Percentiles rank a stretch among this genome's conserved stretches.
Conservation (phyloP, 2,888 invertebrate genomes). For the Serrognathus titanus region DNA sequence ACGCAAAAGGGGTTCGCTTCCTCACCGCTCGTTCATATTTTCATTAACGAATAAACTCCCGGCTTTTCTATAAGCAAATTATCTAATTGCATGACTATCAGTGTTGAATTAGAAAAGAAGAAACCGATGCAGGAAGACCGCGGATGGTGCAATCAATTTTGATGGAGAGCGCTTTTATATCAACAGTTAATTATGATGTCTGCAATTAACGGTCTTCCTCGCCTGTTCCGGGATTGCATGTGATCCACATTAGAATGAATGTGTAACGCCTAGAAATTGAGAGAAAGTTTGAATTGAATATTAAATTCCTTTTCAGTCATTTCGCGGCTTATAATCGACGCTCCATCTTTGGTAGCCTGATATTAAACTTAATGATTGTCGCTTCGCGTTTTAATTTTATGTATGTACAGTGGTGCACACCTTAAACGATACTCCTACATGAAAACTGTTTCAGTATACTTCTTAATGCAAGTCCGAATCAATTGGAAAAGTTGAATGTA, state of each 20-base stretch:
- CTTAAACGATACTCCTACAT: too few relatives aligned
- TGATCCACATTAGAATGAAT: conserved; percentile 2
- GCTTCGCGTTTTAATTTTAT: too few relatives aligned
- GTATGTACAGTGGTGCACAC: too few relatives aligned
- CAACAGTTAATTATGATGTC: not conserved
- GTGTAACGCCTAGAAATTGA: not conserved
- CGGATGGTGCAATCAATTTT: not conserved
- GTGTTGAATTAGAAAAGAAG: too few relatives aligned
- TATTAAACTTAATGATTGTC: not conserved
- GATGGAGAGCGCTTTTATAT: not conserved
- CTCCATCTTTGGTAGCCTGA: not conserved
- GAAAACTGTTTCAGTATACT: too few relatives aligned
- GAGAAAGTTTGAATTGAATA: not conserved
- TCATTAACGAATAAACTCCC: too few relatives aligned
- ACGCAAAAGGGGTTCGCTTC: conserved; percentile 12
- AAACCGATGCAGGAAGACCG: not conserved
- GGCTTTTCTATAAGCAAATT: too few relatives aligned
- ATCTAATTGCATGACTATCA: too few relatives aligned
- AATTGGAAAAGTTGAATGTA: too few relatives aligned
- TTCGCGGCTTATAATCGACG: not conserved
- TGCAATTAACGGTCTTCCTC: not conserved
- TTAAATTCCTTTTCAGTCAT: conserved; percentile 1
- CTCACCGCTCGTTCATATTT: too few relatives aligned
- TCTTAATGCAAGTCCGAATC: too few relatives aligned
- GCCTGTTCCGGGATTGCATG: conserved; percentile 1